Evolutionary conservation across 2,888 invertebrate species (phyloP), one percentile per base, ranked within the genome.

Genomic region (Andricus curvator): DNA sequence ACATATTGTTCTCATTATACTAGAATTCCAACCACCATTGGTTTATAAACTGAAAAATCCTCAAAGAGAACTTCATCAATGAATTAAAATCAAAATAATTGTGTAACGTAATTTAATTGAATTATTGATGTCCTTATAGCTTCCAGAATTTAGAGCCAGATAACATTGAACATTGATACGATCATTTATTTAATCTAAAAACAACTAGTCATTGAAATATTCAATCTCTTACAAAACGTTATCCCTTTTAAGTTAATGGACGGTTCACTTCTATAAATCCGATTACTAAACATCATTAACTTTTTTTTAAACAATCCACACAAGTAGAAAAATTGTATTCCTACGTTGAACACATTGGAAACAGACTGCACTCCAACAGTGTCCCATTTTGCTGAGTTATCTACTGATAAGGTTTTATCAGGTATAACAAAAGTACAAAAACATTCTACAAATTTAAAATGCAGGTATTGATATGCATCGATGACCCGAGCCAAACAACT

Each of bases 1-100:
- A 70, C 48, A 70, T 51, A 70, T 33, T 51, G 51, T 74, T 74
- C 74, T 74, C 56, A 74, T 74, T 74, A 74, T n/a, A 56, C 51
- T 51, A 74, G 33, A 25, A 62, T 13, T 62, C 22, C 4, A 62
- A 25, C 62, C 25, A 22, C 2, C 13, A 25, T 62, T 25, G 15
- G 15, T 25, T 25, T 62, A 15, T 15, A 22, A 25, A 13, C 5
- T 25, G 4, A 25, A 25, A 62, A 62, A 4, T 13, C n/a, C n/a
- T n/a, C 20, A 56, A 56, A n/a, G n/a, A n/a, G 9, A 56, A 56
- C 9, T 56, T n/a, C 9, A 5, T n/a, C 6, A n/a, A 56, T 56
- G n/a, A 44, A 44, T 44, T n/a, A 56, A n/a, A 56, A n/a, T 4
- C 8, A 17, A 22, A 60, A 60, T 9, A 60, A 60, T 60, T 60